Conservation (phyloP, 2,113 vertebrate genomes). For the Taurulus bubalis region DNA sequence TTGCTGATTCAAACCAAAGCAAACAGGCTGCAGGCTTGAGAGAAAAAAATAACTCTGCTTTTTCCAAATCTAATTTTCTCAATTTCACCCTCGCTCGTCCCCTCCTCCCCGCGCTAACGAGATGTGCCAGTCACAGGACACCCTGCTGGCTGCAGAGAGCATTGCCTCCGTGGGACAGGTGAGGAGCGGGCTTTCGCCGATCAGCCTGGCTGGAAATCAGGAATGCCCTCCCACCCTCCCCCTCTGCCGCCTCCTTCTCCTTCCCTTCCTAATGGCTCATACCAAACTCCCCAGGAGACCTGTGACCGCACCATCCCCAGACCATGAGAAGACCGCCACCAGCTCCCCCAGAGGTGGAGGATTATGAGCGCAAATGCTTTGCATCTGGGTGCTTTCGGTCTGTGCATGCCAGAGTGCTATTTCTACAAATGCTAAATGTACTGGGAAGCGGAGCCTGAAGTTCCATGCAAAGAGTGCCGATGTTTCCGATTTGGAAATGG, state of each 20-base stretch:
- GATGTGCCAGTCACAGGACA: slow-evolving; percentile 81
- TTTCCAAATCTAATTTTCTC: slow-evolving; percentile 69
- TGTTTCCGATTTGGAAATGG: slow-evolving; percentile 9
- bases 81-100: slow-evolving; percentile 62
- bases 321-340: slow-evolving; percentile 69
- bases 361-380: slow-evolving; percentile 63
- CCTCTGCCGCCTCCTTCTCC: slow-evolving; percentile 47
- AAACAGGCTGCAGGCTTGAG: slow-evolving; percentile 39
- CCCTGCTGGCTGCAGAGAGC: slow-evolving; percentile 77
- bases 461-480: slow-evolving; percentile 12
- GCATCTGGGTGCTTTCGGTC: slow-evolving; percentile 61
- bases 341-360: slow-evolving; percentile 63
- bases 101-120: slow-evolving; percentile 69
- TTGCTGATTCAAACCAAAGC: slow-evolving; percentile 14
- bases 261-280: slow-evolving; percentile 75
- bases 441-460: slow-evolving; percentile 33
- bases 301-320: slow-evolving; percentile 73
- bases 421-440: slow-evolving; percentile 45
- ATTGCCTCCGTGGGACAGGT: slow-evolving; percentile 73
- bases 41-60: slow-evolving; percentile 33
- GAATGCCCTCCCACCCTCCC: slow-evolving; percentile 75
- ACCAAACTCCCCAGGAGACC: slow-evolving; percentile 81
- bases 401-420: slow-evolving; percentile 43
- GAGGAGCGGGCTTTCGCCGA: slow-evolving; percentile 77
- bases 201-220: slow-evolving; percentile 84